These are phyloP conservation scores for Pachydiplax longipennis DNA, from an alignment of 2,888 invertebrate genomes.

Conservation along the genomic window DNA sequence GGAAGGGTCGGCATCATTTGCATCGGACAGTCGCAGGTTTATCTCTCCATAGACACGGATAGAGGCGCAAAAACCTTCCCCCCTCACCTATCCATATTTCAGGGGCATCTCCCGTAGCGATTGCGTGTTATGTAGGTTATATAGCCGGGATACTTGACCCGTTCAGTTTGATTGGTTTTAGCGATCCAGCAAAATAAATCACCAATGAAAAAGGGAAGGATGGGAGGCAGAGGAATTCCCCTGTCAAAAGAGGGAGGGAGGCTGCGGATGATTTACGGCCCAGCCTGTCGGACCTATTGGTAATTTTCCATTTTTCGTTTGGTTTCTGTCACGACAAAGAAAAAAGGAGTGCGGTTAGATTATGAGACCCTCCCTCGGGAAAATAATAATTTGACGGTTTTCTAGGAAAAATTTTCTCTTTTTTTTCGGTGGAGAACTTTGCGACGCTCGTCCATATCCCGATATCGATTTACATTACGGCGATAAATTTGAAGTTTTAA, in stretches of 20 bases:
- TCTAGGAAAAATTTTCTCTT: not conserved
- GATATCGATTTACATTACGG: not conserved
- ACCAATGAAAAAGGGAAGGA: not conserved
- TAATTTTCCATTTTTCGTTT: conserved; percentile 26
- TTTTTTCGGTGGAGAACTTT: not conserved
- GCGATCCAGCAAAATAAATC: conserved; percentile 15
- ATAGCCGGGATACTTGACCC: conserved; percentile 27
- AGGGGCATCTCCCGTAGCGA: not conserved
- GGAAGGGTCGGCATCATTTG: not conserved
- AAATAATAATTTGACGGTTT: not conserved
- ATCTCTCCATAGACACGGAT: not conserved
- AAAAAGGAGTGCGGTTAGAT: not conserved
- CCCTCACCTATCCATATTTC: conserved; percentile 25
- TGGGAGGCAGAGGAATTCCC: not conserved
- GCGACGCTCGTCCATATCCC: not conserved
- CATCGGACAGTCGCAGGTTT: not conserved
- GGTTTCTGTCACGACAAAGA: not conserved
- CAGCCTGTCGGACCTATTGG: conserved; percentile 16
- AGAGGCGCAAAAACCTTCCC: not conserved
- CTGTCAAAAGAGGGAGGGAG: not conserved
- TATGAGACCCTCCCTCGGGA: not conserved
- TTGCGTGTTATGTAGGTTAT: not conserved
- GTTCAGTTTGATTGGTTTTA: conserved; percentile 44
- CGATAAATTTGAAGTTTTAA: conserved; percentile 11
- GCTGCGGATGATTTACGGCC: not conserved